Evolutionary conservation across 2,113 vertebrate genomes (phyloP).

Genomic region (Ciconia stormi): DNA sequence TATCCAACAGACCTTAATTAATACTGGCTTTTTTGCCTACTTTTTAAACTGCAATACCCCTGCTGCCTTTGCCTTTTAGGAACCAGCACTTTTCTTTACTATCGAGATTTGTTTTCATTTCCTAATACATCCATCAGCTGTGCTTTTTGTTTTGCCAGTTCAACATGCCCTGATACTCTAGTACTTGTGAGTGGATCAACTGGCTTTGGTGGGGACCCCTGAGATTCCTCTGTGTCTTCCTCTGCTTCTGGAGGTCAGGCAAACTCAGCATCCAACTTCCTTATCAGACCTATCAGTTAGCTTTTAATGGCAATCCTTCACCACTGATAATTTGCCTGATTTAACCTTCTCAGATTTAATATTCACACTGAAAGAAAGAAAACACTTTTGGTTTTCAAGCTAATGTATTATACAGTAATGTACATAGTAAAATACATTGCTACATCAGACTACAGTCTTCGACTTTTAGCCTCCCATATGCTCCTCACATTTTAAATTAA

Average conservation of each 20-base stretch:
- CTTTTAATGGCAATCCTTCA: neutral
- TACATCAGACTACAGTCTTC: neutral
- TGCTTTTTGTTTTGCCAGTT: neutral
- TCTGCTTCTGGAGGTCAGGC: neutral
- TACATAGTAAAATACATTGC: neutral
- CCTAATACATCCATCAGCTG: neutral
- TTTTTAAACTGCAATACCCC: neutral
- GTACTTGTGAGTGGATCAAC: neutral
- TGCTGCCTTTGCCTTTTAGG: neutral
- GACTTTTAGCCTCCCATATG: neutral
- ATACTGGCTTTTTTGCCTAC: neutral
- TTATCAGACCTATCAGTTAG: neutral
- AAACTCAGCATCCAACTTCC: neutral
- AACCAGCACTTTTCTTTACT: neutral
- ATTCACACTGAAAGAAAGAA: neutral
- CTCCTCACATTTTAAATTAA: neutral
- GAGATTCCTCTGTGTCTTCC: neutral
- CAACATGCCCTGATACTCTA: neutral
- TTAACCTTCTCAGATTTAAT: neutral
- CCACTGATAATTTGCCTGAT: neutral
- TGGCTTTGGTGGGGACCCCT: neutral
- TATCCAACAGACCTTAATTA: neutral
- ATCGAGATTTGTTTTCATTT: neutral
- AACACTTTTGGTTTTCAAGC: neutral
- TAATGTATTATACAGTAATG: neutral